Base-by-base conservation (phyloP, 1,140 invertebrate genomes). In the Andricus grossulariae region DNA sequence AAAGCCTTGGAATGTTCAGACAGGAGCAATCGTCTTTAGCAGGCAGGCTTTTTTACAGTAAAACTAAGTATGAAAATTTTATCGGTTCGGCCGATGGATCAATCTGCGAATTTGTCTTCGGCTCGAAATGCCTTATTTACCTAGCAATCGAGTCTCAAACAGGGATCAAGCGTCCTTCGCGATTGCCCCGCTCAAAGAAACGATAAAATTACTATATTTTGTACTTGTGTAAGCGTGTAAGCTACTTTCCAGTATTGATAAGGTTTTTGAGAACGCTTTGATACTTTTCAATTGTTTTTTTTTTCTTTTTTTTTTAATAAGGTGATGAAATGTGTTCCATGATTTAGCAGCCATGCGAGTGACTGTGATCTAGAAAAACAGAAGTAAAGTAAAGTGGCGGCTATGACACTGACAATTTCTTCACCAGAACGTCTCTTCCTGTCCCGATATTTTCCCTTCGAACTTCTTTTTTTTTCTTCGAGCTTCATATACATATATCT, bases 321-420 rank as follows among this genome's bases (percentile, higher is more conserved):
- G 81, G 81, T 85, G 86, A 86, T 83, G 83, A 87, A 87, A 88
- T 74, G 76, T 82, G 82, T 85, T 86, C 52, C 80, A 79, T 85
- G 81, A 87, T 80, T 85, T 85, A 89, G 86, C 84, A 85, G 85
- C 86, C 86, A 84, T 86, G 79, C 81, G 80, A 86, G 82, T 88
- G 87, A 89, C 88, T 89, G 88, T 89, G 88, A 89, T 89, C 82
- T 89, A 89, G 84, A 80, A 84, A 88, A 87, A 79, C 84, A 87
- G 82, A 88, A 88, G 81, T 87, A 88, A 88, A 87, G 80, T 84
- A 85, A 85, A 83, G 75, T 84, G 87, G 85, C 83, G 83, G 86
- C 87, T 89, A 86, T 75, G 82, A 77, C 80, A 84, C 79, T 82
- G 80, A 78, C 80, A 83, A 80, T 86, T 87, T 87, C 83, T 82